Percentiles rank a stretch among this genome's conserved stretches.
phyloP scores from a whole-genome alignment of 2,797 vertebrate genomes.

The Periophthalmus magnuspinnatus region DNA sequence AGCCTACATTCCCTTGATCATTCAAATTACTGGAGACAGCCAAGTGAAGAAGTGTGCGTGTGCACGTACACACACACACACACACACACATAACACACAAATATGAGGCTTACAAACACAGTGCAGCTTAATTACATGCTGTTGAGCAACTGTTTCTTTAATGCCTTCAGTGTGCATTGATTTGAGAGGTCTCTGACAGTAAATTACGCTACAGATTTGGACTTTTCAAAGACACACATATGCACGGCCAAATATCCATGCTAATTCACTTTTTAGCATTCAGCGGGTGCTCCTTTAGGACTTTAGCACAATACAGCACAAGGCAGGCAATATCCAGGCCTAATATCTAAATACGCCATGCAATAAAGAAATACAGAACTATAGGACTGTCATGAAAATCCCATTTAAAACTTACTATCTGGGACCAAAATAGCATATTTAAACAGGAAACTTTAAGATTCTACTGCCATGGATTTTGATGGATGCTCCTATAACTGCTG shows the following conservation, averaged over 20 bases:
- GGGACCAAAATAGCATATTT: slow-evolving; percentile 6
- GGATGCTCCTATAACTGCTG: slow-evolving; percentile 4
- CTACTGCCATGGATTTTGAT: slow-evolving; percentile 4
- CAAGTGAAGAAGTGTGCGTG: slow-evolving; percentile 51
- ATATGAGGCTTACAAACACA: slow-evolving; percentile 22
- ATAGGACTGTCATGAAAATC: slow-evolving; percentile 2
- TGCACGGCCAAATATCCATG: slow-evolving; percentile 51
- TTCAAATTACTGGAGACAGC: slow-evolving; percentile 67
- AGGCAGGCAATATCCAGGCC: slow-evolving; percentile 7
- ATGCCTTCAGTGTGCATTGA: slow-evolving; percentile 66
- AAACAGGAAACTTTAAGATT: slow-evolving; percentile 7
- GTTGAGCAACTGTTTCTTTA: slow-evolving; percentile 70
- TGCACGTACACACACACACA: slow-evolving; percentile 26
- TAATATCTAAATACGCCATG: not conserved
- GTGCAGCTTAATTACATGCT: slow-evolving; percentile 65
- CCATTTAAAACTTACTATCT: slow-evolving; percentile 3
- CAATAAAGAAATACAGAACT: not conserved
- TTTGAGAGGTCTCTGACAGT: slow-evolving; percentile 62
- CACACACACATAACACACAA: slow-evolving; percentile 2
- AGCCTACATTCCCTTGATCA: slow-evolving; percentile 68
- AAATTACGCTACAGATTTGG: slow-evolving; percentile 64
- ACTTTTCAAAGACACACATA: slow-evolving; percentile 55
- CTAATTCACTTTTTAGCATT: slow-evolving; percentile 70
- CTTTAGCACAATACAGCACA: slow-evolving; percentile 35
- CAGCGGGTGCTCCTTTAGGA: slow-evolving; percentile 45